Evolutionary conservation across 1,140 invertebrate genomes (phyloP).

Genomic region (Conus ventricosus): DNA sequence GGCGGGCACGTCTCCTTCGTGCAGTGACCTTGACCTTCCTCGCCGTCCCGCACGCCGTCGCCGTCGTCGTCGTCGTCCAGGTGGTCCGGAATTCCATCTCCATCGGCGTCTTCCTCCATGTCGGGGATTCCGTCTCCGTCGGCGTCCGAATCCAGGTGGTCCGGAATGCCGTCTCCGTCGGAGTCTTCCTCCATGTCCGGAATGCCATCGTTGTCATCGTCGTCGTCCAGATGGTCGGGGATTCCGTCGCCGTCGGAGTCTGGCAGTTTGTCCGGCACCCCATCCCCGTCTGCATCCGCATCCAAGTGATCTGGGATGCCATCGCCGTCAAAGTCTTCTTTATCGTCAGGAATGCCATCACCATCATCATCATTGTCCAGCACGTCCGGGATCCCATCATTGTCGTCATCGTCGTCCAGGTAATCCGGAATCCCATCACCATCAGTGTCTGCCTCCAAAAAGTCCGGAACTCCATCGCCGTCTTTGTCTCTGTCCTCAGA

Average conservation of each 20-base stretch:
- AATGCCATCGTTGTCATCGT: conserved; percentile 69
- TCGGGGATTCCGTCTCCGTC: conserved; percentile 69
- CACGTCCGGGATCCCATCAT: conserved; percentile 70
- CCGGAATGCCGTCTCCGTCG: conserved; percentile 65
- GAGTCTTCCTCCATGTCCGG: conserved; percentile 63
- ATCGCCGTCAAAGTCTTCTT: conserved; percentile 67
- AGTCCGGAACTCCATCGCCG: conserved; percentile 63
- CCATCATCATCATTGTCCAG: conserved; percentile 63
- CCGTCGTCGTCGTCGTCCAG: conserved; percentile 59
- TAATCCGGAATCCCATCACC: conserved; percentile 65
- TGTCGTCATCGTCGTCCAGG: conserved; percentile 70
- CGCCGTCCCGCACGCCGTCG: conserved; percentile 57
- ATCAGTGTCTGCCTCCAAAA: conserved; percentile 59
- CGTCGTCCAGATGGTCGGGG: conserved; percentile 58
- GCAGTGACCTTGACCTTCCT: conserved; percentile 24
- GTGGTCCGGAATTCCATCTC: conserved; percentile 62
- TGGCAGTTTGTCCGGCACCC: conserved; percentile 60
- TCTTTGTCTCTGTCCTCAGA: conserved; percentile 56
- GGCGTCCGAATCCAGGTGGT: conserved; percentile 62
- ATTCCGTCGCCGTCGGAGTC: conserved; percentile 67
- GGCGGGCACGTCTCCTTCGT: conserved; percentile 22
- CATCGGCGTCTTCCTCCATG: conserved; percentile 58
- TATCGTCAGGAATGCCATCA: conserved; percentile 64
- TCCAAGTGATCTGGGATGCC: conserved; percentile 71
- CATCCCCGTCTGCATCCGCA: conserved; percentile 69